phyloP scores from a whole-genome alignment of 2,888 invertebrate species.

The Scrobipalpa costella region DNA sequence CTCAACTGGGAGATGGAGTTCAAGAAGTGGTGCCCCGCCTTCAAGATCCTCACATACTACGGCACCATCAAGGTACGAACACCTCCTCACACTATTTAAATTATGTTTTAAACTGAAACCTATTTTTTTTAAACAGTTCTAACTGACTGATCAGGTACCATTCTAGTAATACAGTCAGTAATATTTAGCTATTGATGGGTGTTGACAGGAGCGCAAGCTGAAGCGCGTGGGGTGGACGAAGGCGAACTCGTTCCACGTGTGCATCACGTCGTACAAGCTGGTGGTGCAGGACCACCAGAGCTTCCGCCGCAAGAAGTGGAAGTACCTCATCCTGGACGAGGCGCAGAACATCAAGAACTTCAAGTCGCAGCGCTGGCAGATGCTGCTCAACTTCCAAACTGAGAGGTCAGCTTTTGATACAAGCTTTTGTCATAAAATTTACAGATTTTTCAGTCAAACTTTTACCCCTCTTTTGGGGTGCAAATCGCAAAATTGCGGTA shows the following conservation, averaged over 20 bases:
- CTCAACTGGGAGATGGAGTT: slow-evolving; percentile 99
- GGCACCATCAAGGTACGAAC: slow-evolving; percentile 89
- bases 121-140: no score
- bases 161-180: no score
- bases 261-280: slow-evolving; percentile 98
- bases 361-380: slow-evolving; percentile 99
- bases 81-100: no score
- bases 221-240: slow-evolving; percentile 98
- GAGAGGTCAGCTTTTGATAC: slow-evolving; percentile 83
- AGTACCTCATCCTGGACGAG: slow-evolving; percentile 98
- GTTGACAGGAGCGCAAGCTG: slow-evolving; percentile 87
- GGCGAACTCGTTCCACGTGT: slow-evolving; percentile 98
- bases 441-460: no score
- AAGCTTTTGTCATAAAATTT: slow-evolving; percentile 35
- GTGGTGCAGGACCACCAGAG: slow-evolving; percentile 99
- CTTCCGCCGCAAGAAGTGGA: slow-evolving; percentile 98
- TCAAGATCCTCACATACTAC: slow-evolving; percentile 99
- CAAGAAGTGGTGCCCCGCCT: slow-evolving; percentile 99
- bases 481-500: no score
- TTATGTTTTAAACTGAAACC: no score
- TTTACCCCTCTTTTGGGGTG: no score
- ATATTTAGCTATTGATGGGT: no score
- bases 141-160: no score
- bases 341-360: slow-evolving; percentile 99
- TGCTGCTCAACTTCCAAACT: slow-evolving; percentile 96